Evolutionary conservation across 2,113 vertebrate species (phyloP).

Genomic region (Podocnemis expansa): DNA sequence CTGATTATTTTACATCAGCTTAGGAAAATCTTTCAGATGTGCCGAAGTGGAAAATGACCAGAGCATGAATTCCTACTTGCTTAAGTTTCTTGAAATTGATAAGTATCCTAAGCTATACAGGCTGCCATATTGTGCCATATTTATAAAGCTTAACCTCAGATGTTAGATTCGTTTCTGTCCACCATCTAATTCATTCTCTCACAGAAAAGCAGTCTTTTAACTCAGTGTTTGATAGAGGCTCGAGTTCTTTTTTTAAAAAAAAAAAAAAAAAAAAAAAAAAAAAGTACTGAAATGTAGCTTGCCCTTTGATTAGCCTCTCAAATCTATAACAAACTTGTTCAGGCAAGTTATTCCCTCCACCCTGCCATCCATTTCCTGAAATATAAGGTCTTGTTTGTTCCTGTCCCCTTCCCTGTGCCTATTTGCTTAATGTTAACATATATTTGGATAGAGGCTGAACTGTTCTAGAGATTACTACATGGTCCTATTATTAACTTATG

Average conservation of each 20-base stretch:
- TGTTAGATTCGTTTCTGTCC: no score
- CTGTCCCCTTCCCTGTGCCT: neutral
- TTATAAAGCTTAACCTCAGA: neutral
- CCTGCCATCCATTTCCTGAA: neutral
- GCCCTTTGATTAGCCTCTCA: neutral
- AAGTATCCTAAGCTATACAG: neutral
- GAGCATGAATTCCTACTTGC: no score
- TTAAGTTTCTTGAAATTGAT: neutral
- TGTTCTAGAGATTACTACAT: neutral
- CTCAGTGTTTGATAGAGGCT: neutral
- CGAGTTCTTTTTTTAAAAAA: neutral
- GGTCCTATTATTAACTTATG: neutral
- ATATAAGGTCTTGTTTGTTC: neutral
- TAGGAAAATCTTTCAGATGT: neutral
- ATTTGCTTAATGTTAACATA: neutral
- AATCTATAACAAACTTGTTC: slow-evolving; percentile 35
- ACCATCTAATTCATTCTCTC: neutral
- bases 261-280: neutral
- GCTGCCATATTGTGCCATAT: neutral
- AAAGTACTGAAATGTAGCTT: neutral
- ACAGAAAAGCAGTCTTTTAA: neutral
- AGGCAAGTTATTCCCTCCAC: neutral
- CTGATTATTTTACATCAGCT: neutral
- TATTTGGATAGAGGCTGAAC: neutral
- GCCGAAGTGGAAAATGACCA: neutral